These are phyloP conservation scores for Tetranychus truncatus DNA, from an alignment of 2,888 invertebrate genomes.

Conservation along the genomic window DNA sequence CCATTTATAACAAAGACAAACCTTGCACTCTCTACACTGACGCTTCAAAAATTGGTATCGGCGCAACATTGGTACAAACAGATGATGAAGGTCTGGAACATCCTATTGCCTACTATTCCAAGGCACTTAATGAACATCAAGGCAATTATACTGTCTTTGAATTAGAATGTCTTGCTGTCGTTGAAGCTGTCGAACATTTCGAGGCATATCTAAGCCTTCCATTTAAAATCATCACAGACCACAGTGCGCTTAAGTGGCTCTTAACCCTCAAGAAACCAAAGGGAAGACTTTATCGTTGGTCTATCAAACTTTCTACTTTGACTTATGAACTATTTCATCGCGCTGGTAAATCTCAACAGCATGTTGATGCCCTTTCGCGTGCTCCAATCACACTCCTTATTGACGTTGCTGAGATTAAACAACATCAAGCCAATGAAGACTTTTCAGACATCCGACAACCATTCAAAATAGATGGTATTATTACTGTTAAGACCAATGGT, in stretches of 20 bases:
- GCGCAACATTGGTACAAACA: neutral
- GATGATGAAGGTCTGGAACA: neutral
- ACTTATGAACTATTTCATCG: neutral
- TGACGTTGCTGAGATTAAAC: neutral
- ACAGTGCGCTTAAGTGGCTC: conserved; percentile 10
- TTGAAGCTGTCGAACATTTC: conserved; percentile 13
- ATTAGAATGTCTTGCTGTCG: conserved; percentile 10
- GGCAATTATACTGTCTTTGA: conserved; percentile 10
- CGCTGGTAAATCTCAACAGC: neutral
- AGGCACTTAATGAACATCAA: neutral
- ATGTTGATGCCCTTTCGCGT: neutral
- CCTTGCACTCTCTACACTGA: conserved; percentile 10
- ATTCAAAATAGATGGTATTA: neutral
- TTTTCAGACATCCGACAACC: neutral
- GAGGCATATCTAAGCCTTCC: conserved; percentile 11
- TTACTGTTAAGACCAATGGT: neutral
- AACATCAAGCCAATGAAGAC: neutral
- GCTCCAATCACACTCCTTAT: neutral
- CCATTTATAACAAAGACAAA: conserved; percentile 7
- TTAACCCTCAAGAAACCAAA: neutral
- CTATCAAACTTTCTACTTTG: neutral
- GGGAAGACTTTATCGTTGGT: neutral
- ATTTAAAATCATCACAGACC: conserved; percentile 12
- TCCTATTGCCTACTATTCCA: neutral
- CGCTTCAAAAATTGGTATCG: neutral